A percentile compares a stretch with the other conserved stretches of the same genome.
Conservation (phyloP, 2,888 invertebrate species). For the Crioceris asparagi region DNA sequence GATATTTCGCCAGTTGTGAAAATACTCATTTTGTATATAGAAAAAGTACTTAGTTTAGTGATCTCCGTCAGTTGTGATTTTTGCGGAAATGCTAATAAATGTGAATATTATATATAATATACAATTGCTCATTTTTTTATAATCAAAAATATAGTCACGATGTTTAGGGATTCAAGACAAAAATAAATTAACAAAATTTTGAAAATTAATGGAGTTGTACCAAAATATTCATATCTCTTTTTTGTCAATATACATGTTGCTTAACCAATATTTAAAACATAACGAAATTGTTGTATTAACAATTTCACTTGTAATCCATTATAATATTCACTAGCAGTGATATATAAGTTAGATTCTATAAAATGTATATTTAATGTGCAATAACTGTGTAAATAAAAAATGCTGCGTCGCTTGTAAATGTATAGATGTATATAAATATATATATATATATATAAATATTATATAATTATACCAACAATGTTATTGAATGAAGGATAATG, state of each 20-base stretch:
- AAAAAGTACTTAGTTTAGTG: slow-evolving; percentile 30
- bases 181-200: not conserved
- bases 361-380: slow-evolving; percentile 39
- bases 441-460: slow-evolving; percentile 10
- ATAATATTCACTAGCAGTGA: slow-evolving; percentile 18
- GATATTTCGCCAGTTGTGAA: slow-evolving; percentile 31
- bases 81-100: slow-evolving; percentile 24
- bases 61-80: slow-evolving; percentile 35
- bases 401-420: slow-evolving; percentile 34
- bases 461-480: slow-evolving; percentile 16
- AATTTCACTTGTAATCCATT: slow-evolving; percentile 16
- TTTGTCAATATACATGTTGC: slow-evolving; percentile 19
- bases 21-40: slow-evolving; percentile 36
- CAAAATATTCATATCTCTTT: slow-evolving; percentile 15
- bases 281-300: slow-evolving; percentile 16
- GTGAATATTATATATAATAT: slow-evolving; percentile 26
- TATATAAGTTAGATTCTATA: slow-evolving; percentile 11
- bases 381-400: slow-evolving; percentile 40
- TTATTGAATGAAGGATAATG: slow-evolving; percentile 16
- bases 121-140: slow-evolving; percentile 35
- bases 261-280: slow-evolving; percentile 14
- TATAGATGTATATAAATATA: slow-evolving; percentile 35
- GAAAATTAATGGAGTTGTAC: not conserved
- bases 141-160: slow-evolving; percentile 13
- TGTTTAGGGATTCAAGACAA: slow-evolving; percentile 1